Base-by-base conservation (phyloP, 2,797 vertebrate species). In the Notoglanidium macrostoma region DNA sequence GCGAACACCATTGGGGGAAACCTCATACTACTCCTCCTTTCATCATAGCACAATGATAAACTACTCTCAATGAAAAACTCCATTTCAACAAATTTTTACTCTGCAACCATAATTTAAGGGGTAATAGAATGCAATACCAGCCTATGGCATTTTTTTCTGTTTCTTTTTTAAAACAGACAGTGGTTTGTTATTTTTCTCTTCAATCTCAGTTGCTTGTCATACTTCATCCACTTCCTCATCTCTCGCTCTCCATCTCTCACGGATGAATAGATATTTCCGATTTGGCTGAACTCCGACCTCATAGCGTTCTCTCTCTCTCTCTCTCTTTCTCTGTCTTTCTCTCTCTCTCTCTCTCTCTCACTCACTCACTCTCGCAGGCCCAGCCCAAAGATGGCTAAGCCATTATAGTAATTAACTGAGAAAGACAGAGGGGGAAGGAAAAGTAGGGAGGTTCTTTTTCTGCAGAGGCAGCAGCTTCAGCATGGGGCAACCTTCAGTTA, bases 381-480 rank as follows among this genome's bases (percentile, higher is more conserved):
- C 44, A 55, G 51, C 87, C 46, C 74, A 89, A 92, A 89, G 87
- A 89, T 86, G 51, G 90, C 54, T 7, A 85, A 90, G 82, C 90
- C 86, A 91, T 91, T 91, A 90, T 74, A 88, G 86, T 91, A 91
- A 91, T 91, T 91, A 91, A 91, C 86, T 77, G 78, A 85, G 57
- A 79, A 77, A 78, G 86, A 85, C n/a, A 44, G 78, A 83, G 87
- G 88, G 90, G 89, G 91, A n/a, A 68, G 68, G 85, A 87, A 78
- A 87, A 86, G 84, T 79, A 32, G 79, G 86, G 87, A 40, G 74
- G 90, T 82, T 35, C 5, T 80, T 91, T 95, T 96, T 95, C 89
- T 96, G 95, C 93, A 84, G 91, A 95, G 93, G 93, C 94, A 95
- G 95, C 95, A 95, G 89, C 91, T 91, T 90, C 91, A 92, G 89